phyloP scores from a whole-genome alignment of 2,888 invertebrate genomes.

The Linyphia triangularis region DNA sequence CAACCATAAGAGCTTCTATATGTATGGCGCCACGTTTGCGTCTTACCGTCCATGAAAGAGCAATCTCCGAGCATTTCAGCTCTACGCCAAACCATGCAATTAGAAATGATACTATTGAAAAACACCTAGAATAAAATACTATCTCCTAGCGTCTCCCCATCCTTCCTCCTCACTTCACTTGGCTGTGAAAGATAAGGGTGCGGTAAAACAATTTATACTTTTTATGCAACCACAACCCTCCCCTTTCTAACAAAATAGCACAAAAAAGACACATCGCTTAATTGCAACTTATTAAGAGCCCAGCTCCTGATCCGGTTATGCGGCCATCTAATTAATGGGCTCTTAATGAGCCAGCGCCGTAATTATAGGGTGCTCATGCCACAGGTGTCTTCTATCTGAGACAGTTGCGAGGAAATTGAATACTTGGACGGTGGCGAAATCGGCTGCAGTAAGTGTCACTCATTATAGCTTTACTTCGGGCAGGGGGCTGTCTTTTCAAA shows the following conservation, averaged over 20 bases:
- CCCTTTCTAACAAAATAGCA: no score
- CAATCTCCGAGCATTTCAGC: not conserved
- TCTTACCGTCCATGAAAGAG: not conserved
- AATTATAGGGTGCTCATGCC: slow-evolving; percentile 64
- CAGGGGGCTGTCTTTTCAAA: not conserved
- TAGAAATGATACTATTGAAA: no score
- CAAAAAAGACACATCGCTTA: slow-evolving; percentile 13
- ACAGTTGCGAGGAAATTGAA: slow-evolving; percentile 52
- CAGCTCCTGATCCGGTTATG: slow-evolving; percentile 50
- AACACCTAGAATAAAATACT: no score
- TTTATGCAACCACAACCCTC: no score
- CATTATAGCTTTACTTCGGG: not conserved
- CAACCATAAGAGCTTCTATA: not conserved
- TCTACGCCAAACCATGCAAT: no score
- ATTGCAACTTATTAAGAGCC: slow-evolving; percentile 66
- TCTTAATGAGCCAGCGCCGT: slow-evolving; percentile 67
- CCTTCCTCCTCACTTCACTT: not conserved
- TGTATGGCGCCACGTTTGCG: not conserved
- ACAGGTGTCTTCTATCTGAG: slow-evolving; percentile 59
- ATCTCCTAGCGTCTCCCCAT: not conserved
- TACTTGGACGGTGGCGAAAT: not conserved
- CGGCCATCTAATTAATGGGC: slow-evolving; percentile 65
- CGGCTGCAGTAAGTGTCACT: slow-evolving; percentile 12
- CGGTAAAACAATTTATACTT: no score
- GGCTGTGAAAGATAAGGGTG: no score